Conservation (phyloP, 1,140 invertebrate genomes). For the Drosophila carrolli region DNA sequence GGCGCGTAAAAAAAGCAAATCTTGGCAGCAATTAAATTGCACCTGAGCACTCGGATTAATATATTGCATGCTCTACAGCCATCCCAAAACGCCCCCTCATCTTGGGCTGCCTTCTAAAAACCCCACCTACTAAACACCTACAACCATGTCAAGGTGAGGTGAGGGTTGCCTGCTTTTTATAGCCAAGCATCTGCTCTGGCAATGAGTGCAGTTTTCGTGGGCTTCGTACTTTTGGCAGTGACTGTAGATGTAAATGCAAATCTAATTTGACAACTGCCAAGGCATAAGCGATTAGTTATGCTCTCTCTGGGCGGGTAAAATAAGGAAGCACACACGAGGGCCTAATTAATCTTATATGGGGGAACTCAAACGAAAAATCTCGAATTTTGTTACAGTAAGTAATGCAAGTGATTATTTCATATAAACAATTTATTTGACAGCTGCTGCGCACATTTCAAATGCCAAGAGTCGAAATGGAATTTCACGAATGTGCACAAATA, state of each 20-base stretch:
- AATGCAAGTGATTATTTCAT: constrained; percentile 19
- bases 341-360: constrained; percentile 38
- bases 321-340: constrained; percentile 2
- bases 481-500: constrained; percentile 40
- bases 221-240: constrained; percentile 29
- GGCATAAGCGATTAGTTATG: constrained; percentile 58
- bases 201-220: constrained; percentile 47
- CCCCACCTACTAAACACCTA: constrained; percentile 17
- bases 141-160: constrained; percentile 78
- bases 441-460: constrained; percentile 31
- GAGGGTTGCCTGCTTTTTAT: constrained; percentile 78
- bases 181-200: constrained; percentile 54
- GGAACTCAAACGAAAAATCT: constrained; percentile 5
- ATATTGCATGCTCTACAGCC: constrained; percentile 38
- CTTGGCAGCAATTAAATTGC: constrained; percentile 81
- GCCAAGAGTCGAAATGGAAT: constrained; percentile 39
- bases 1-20: constrained; percentile 57
- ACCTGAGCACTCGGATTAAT: constrained; percentile 76
- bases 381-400: constrained; percentile 18
- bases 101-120: not conserved
- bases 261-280: constrained; percentile 44
- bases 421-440: constrained; percentile 45
- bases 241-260: constrained; percentile 45
- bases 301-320: constrained; percentile 15
- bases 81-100: constrained; percentile 6